phyloP scores from a whole-genome alignment of 2,113 vertebrate species.

The Gymnogyps californianus region DNA sequence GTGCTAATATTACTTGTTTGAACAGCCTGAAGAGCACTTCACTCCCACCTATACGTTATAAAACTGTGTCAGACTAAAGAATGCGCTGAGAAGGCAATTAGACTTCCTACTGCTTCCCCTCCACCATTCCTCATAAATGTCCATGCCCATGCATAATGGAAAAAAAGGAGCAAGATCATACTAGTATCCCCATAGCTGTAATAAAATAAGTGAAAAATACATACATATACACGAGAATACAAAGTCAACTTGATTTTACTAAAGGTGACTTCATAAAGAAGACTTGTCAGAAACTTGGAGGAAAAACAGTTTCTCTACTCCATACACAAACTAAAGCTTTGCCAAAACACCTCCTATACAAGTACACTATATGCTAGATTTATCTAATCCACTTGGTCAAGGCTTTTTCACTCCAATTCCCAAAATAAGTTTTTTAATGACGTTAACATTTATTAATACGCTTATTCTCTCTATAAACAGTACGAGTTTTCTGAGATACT shows the following conservation, averaged over 20 bases:
- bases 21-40: background rate
- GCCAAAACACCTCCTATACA: background rate
- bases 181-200: background rate
- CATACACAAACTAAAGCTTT: background rate
- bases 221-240: background rate
- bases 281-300: background rate
- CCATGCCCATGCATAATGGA: background rate
- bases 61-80: background rate
- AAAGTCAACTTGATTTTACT: background rate
- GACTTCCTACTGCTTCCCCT: background rate
- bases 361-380: background rate
- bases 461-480: background rate
- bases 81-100: conserved; percentile 18
- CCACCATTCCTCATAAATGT: background rate
- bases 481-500: background rate
- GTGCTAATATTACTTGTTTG: background rate
- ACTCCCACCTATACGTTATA: background rate
- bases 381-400: background rate
- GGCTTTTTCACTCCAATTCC: background rate
- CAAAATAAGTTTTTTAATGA: background rate
- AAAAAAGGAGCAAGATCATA: background rate
- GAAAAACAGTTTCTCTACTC: background rate
- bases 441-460: background rate
- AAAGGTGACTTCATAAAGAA: background rate
- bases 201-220: background rate